A percentile compares a stretch with the other conserved stretches of the same genome.
Evolutionary conservation across 2,888 invertebrate genomes (phyloP).

Genomic region (Drosophila pegasa): DNA sequence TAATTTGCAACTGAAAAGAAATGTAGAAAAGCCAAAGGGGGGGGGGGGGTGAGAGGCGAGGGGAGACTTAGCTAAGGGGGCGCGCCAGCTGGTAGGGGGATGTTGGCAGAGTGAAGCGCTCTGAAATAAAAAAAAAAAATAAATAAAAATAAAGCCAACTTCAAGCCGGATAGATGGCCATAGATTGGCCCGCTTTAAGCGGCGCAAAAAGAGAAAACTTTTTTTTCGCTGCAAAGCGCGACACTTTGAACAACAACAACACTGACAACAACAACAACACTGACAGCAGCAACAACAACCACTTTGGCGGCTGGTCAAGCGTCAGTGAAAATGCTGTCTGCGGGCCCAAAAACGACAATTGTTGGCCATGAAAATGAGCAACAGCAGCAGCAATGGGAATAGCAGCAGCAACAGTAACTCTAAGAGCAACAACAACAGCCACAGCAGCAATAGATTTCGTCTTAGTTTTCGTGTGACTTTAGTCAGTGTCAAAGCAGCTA

Average conservation of each 20-base stretch:
- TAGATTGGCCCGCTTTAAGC: conserved; percentile 43
- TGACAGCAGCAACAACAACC: conserved; percentile 25
- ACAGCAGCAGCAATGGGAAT: conserved; percentile 6
- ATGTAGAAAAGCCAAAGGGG: conserved; percentile 51
- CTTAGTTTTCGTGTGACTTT: conserved; percentile 1
- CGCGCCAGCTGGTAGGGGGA: not conserved
- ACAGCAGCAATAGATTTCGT: not conserved
- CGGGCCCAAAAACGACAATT: conserved; percentile 43
- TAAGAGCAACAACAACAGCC: not conserved
- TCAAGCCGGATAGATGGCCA: conserved; percentile 27
- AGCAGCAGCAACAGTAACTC: not conserved
- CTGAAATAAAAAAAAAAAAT: not conserved
- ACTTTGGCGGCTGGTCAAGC: conserved; percentile 52
- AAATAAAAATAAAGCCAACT: not conserved
- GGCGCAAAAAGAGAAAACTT: conserved; percentile 66
- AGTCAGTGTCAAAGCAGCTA: conserved; percentile 3
- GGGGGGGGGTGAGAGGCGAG: not conserved
- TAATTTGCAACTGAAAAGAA: conserved; percentile 76
- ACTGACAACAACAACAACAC: conserved; percentile 9
- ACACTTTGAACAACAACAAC: conserved; percentile 48
- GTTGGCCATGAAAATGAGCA: conserved; percentile 46
- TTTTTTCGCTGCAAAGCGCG: conserved; percentile 31
- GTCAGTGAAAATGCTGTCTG: conserved; percentile 48
- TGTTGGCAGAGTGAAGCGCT: not conserved
- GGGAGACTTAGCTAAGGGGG: not conserved